Conservation (phyloP, 2,797 vertebrate genomes). For the Emys orbicularis region DNA sequence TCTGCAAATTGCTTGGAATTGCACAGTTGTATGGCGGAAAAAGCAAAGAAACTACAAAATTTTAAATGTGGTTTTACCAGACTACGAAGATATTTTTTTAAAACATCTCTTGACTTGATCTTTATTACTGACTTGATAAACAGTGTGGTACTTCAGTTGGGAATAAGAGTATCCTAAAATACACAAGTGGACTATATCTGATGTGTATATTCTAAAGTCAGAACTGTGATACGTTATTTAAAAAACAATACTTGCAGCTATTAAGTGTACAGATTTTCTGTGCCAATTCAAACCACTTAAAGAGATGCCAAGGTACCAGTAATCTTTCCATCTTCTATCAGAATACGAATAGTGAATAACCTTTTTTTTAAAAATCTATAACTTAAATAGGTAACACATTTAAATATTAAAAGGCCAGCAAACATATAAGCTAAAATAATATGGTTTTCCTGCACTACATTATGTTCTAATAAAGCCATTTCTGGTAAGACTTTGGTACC, state of each 20-base stretch:
- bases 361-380: neutral
- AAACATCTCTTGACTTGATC: constrained; percentile 44
- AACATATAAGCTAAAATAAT: constrained; percentile 50
- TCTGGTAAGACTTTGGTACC: constrained; percentile 77
- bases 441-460: constrained; percentile 76
- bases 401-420: constrained; percentile 44
- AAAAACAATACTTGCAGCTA: constrained; percentile 64
- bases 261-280: constrained; percentile 18
- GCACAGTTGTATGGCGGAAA: constrained; percentile 77
- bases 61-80: constrained; percentile 64
- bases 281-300: constrained; percentile 62
- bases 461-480: constrained; percentile 76
- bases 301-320: constrained; percentile 29
- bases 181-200: constrained; percentile 35
- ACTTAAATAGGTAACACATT: constrained; percentile 49
- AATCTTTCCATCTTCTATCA: constrained; percentile 62
- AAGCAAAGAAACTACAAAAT: constrained; percentile 53
- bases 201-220: constrained; percentile 36
- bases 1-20: constrained; percentile 79
- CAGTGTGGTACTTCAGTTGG: constrained; percentile 38
- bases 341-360: constrained; percentile 62
- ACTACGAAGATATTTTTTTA: constrained; percentile 24
- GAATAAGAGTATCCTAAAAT: constrained; percentile 42
- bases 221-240: constrained; percentile 53
- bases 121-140: constrained; percentile 54